Conservation (phyloP, 1,140 invertebrate genomes). For the Brachionus sp. region DNA sequence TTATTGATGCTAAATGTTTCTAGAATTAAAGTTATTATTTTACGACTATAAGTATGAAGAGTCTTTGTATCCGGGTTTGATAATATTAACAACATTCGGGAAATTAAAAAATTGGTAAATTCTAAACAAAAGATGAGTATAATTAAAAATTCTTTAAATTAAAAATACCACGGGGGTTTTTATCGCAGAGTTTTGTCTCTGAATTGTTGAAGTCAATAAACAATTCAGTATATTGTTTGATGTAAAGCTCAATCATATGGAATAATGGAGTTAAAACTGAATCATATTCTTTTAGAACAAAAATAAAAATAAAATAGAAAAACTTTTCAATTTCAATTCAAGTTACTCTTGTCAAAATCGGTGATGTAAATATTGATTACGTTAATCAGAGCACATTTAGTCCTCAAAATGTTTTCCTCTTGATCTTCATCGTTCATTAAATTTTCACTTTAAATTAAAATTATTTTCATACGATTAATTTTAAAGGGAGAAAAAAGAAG, state of each 20-base stretch:
- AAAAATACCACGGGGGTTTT: constrained; percentile 5
- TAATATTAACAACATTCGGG: constrained; percentile 15
- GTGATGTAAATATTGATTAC: constrained; percentile 34
- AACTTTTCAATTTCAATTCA: not conserved
- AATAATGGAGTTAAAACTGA: constrained; percentile 26
- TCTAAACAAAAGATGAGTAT: constrained; percentile 12
- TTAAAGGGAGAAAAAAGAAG: too few relatives aligned
- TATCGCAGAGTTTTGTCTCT: not conserved
- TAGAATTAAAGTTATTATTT: constrained; percentile 12
- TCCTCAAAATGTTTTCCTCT: constrained; percentile 1
- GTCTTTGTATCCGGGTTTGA: not conserved
- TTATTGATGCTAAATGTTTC: constrained; percentile 36
- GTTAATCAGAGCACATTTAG: constrained; percentile 11
- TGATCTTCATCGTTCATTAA: not conserved
- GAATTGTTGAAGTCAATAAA: not conserved
- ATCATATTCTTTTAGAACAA: not conserved
- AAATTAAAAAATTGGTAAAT: constrained; percentile 41
- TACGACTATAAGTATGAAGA: constrained; percentile 26
- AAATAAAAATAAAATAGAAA: not conserved
- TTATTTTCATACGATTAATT: too few relatives aligned
- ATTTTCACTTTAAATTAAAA: constrained; percentile 7
- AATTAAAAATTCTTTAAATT: not conserved
- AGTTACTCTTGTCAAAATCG: constrained; percentile 41
- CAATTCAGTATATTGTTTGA: constrained; percentile 37
- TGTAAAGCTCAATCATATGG: constrained; percentile 41